Base-by-base conservation (phyloP, 2,888 invertebrate species). In the Drosophila suboccidentalis region DNA sequence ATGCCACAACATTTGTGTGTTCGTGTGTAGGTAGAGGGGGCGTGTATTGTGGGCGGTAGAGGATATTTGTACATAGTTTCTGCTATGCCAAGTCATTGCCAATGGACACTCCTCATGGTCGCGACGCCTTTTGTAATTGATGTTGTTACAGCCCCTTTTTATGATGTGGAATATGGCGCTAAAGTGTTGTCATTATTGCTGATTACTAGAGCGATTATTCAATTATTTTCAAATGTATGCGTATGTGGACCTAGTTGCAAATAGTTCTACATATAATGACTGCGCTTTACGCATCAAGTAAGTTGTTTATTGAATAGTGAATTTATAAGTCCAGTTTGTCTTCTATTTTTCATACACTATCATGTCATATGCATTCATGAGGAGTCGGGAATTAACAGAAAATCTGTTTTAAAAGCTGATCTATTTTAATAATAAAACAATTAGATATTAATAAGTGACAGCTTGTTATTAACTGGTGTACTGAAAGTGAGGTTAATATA, bases 121-220 rank as follows among this genome's bases (percentile, higher is more conserved):
- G 58, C 46, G 47, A 38, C 54, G 62, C 51, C 53, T 54, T 26
- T 41, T 58, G 71, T 77, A 71, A 87, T 83, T 77, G 71, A 73
- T 75, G 69, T 84, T 75, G 67, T 71, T 75, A 71, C 55, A 44
- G 44, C 64, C 38, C 38, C 43, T 15, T 71, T 78, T 77, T 86
- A 79, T 83, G 71, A 77, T 75, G 77, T 83, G 78, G 59, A 61
- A 65, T 69, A 63, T 75, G 71, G 59, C 60, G 82, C 80, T 84
- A 84, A 84, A 87, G 80, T 78, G 83, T 78, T 84, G 78, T 71
- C 75, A 84, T 84, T 87, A 87, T 84, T 69, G 64, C 58, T 75
- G 74, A 79, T 86, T 78, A 68, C 71, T 43, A 41, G 57, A 46
- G 64, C 66, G 68, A 79, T 83, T 83, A 72, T 76, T 70, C 71